Evolutionary conservation across 2,888 invertebrate species (phyloP), one percentile per base, ranked within the genome.

Genomic region (Epinotia ramella): DNA sequence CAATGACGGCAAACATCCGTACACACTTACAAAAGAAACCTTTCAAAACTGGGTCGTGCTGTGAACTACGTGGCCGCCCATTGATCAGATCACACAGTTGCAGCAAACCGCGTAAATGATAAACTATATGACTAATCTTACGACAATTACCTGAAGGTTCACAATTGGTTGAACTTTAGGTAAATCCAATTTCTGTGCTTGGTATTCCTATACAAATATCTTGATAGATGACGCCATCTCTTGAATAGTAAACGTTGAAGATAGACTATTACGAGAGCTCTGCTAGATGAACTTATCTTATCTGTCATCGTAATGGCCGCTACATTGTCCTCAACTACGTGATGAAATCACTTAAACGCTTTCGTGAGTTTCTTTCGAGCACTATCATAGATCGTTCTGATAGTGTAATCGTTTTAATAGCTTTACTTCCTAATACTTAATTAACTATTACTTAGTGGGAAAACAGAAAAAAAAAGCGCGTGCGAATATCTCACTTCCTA

Each of bases 281-380:
- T 18, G 33, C 64, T 75, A n/a, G 74, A 46, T 40, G 74, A 24
- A 65, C 49, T 40, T 67, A 72, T 76, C 76, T 76, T 76, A 76
- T 76, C 76, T 62, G 44, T 33, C 20, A 76, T 76, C 76, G 20
- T 63, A 72, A 76, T 63, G 67, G 76, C 40, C 44, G 66, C 70
- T 46, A 71, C 65, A 71, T 71, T 67, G 76, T 71, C 60, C 65
- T 57, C 64, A 68, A 63, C 73, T 62, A 56, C 72, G 56, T 72
- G 76, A 76, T 76, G 72, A 76, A 67, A 76, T 72, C 71, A 66
- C 64, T 75, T 62, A 70, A 71, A 71, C 66, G 69, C 33, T 63
- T 74, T 59, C 2, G 53, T 53, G 7, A 62, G 67, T 64, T 69
- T 69, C 63, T 62, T 68, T 49, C 16, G 46, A 64, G 40, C 57